Evolutionary conservation across 1,140 invertebrate genomes (phyloP), one percentile per base, ranked within the genome.

Genomic region (Tetramorium parvispinum): DNA sequence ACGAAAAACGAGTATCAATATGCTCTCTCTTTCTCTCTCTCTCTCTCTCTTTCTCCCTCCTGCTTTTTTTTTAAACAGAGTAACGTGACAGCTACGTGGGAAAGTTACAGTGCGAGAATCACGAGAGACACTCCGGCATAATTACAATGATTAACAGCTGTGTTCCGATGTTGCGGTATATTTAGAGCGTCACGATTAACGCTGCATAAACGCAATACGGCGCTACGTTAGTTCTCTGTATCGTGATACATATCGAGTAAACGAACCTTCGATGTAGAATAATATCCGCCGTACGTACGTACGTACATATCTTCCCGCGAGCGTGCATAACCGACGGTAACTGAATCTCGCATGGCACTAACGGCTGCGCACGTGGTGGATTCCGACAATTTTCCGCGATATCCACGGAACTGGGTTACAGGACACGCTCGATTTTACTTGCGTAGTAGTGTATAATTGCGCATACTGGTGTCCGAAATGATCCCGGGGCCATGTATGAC

Each of bases 371-470:
- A 65, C 68, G 40, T 78, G 75, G 57, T 46, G n/a, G 27, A 77
- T 68, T 89, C 75, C 55, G 21, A 87, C 55, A 51, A 77, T 85
- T 85, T 75, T 55, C 75, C 76, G 63, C 79, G 65, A 88, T 91
- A 90, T 59, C 11, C 53, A 0, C 40, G 66, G 46, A 90, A 90
- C 83, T 88, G 73, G 89, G 88, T 91, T 88, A 86, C 61, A 18
- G 66, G 49, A 85, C 77, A 76, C 76, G 66, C 89, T 85, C 76
- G 43, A 68, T 83, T 86, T 76, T 76, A 49, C 61, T 4, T 24
- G 65, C 32, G 61, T 88, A 85, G 88, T 86, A 77, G 86, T 32
- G 76, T 63, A 76, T 88, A 91, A 91, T 91, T 90, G 86, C 53
- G 76, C 70, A 63, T 49, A 66, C 65, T 68, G 82, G 21, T 82